A percentile compares a stretch with the other conserved stretches of the same genome.
These are phyloP conservation scores for Himalopsyche tibetana DNA, from an alignment of 2,888 invertebrate species.

Conservation along the genomic window DNA sequence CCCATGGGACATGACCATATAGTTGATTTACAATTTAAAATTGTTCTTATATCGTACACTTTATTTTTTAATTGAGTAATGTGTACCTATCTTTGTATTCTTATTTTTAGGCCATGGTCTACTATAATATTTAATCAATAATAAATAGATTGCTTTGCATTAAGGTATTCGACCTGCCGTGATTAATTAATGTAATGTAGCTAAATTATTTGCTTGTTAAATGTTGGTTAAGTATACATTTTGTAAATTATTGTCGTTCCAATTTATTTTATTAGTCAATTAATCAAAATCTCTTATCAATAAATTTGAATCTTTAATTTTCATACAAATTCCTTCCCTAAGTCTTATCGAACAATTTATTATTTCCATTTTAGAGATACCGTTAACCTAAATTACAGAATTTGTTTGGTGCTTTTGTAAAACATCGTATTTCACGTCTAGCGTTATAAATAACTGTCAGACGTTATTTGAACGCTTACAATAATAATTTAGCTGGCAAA, in stretches of 20 bases:
- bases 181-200: no score
- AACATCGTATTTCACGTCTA: slow-evolving; percentile 49
- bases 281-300: slow-evolving; percentile 32
- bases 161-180: no score
- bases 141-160: no score
- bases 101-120: no score
- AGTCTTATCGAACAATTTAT: slow-evolving; percentile 43
- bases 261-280: slow-evolving; percentile 31
- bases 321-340: slow-evolving; percentile 35
- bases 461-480: slow-evolving; percentile 54
- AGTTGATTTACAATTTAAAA: no score
- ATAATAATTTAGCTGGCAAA: slow-evolving; percentile 54
- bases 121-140: no score
- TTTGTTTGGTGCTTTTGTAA: slow-evolving; percentile 38
- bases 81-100: no score
- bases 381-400: slow-evolving; percentile 40
- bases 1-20: no score
- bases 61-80: no score
- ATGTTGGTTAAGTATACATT: not conserved
- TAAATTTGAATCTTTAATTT: slow-evolving; percentile 42
- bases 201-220: no score
- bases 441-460: slow-evolving; percentile 56
- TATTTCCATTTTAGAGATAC: slow-evolving; percentile 37
- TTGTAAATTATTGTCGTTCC: not conserved
- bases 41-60: no score